Evolutionary conservation across 2,888 invertebrate genomes (phyloP).

Genomic region (Gymnoscelis rufifasciata): DNA sequence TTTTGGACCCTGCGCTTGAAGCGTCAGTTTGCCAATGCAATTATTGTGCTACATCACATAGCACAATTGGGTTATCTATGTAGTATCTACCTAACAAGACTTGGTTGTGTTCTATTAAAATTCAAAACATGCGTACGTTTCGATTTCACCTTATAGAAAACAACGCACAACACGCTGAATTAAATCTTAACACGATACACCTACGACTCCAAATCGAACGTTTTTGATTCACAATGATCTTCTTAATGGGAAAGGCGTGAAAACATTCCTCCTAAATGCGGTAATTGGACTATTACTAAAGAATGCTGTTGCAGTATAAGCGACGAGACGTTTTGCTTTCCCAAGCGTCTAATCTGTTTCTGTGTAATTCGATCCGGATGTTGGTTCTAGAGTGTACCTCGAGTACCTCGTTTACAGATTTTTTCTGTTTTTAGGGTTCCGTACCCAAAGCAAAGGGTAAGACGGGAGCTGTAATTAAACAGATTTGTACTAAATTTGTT

Average conservation of each 20-base stretch:
- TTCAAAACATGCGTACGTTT: slow-evolving; percentile 1
- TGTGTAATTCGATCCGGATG: slow-evolving; percentile 5
- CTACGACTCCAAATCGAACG: not conserved
- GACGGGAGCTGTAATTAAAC: too few relatives aligned
- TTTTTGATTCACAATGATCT: not conserved
- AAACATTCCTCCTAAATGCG: slow-evolving; percentile 14
- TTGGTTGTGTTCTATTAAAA: slow-evolving; percentile 4
- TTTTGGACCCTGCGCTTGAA: too few relatives aligned
- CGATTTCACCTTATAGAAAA: slow-evolving; percentile 19
- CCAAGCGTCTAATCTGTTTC: slow-evolving; percentile 8
- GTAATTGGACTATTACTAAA: slow-evolving; percentile 13
- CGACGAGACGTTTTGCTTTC: slow-evolving; percentile 9
- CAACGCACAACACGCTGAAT: not conserved
- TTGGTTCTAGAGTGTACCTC: slow-evolving; percentile 1
- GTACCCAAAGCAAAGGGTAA: too few relatives aligned
- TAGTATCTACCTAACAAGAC: too few relatives aligned
- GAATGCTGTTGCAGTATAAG: slow-evolving; percentile 9
- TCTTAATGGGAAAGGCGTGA: slow-evolving; percentile 17
- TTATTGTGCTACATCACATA: too few relatives aligned
- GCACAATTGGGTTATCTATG: too few relatives aligned
- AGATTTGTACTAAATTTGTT: too few relatives aligned
- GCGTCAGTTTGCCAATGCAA: too few relatives aligned
- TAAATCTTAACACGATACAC: not conserved
- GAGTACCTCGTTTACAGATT: not conserved
- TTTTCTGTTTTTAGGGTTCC: too few relatives aligned